Evolutionary conservation across 2,888 invertebrate species (phyloP), one percentile per base, ranked within the genome.

Genomic region (Zygogramma bicolorata): DNA sequence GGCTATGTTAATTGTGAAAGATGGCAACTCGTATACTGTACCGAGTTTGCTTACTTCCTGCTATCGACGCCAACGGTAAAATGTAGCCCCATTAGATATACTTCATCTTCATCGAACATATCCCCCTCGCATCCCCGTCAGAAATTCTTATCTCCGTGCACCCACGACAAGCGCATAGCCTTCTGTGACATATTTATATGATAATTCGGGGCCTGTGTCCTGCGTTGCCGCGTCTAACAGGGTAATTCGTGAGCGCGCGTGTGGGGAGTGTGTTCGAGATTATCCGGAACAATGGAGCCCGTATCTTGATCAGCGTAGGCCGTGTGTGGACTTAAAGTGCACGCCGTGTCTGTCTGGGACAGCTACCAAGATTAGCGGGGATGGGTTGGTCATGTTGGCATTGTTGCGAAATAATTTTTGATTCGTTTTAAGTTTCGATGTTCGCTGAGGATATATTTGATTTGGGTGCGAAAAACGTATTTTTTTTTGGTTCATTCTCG

Each of bases 201-300:
- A 81, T 81, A 81, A 82, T 81, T 46, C 46, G 22, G 79, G 69
- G 71, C 70, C 74, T 71, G 31, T 63, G 66, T 58, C 65, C 62
- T 66, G 60, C 63, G 58, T 70, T 70, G 69, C 65, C 69, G 68
- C 70, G 78, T 73, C 75, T 75, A 78, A 76, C 74, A 74, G 75
- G 75, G 71, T 77, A 76, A 77, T 77, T 79, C 78, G 78, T 74
- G 78, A 73, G 74, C 74, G 74, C 69, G 66, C 75, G 79, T 80
- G 79, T 79, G 77, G 77, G 82, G 81, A 82, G 84, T 81, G 85
- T 85, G 86, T 79, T 81, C 73, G 84, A 86, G 86, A 86, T 86
- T 86, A 86, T 81, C 81, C 78, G 76, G 78, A 81, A 85, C 84
- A 85, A 85, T 81, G 40, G 79, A 77, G 72, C 80, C n/a, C 80